phyloP scores from a whole-genome alignment of 2,113 vertebrate species.

The Casuarius casuarius region DNA sequence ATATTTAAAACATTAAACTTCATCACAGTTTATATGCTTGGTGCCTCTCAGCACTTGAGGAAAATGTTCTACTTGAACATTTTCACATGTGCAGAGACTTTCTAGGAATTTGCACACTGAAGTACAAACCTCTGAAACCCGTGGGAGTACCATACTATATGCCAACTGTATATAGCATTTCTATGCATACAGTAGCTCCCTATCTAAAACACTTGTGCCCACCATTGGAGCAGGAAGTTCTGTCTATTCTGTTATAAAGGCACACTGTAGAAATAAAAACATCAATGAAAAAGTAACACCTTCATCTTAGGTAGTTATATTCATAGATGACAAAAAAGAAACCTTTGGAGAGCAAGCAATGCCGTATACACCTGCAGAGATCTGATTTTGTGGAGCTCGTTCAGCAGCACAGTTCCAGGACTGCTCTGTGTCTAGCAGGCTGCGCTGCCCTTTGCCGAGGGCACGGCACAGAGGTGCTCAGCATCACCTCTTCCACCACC shows the following conservation, averaged over 20 bases:
- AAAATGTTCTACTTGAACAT: neutral
- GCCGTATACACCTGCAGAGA: neutral
- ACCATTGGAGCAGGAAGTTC: neutral
- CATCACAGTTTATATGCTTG: neutral
- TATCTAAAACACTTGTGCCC: neutral
- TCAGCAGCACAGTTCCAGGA: neutral
- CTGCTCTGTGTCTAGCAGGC: fast-evolving
- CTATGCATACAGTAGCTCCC: neutral
- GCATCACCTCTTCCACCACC: fast-evolving
- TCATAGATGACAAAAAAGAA: neutral
- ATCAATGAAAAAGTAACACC: neutral
- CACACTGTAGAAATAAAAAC: neutral
- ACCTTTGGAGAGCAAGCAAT: neutral
- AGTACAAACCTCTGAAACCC: fast-evolving
- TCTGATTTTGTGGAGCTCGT: neutral
- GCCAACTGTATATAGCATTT: neutral
- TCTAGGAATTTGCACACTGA: neutral
- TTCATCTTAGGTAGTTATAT: neutral
- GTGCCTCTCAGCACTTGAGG: neutral
- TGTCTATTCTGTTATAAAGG: neutral
- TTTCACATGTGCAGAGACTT: neutral
- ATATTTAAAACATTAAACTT: constrained; percentile 40
- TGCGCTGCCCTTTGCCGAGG: neutral
- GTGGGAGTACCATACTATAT: neutral
- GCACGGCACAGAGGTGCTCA: neutral